A percentile compares a stretch with the other conserved stretches of the same genome.
Conservation (phyloP, 2,888 invertebrate species). For the Monoplex corrugatus region DNA sequence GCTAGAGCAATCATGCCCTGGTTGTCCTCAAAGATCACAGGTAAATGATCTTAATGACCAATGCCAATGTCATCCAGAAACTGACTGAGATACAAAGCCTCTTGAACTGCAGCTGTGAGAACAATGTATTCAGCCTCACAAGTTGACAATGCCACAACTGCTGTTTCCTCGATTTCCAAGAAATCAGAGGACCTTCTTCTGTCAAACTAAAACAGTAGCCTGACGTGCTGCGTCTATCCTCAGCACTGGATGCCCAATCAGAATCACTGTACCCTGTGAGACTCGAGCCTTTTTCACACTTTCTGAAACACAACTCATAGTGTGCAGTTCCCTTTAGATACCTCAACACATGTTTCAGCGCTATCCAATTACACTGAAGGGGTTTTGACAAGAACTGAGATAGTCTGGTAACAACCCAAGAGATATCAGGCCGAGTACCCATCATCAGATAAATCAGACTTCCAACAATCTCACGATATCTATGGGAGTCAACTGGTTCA, state of each 20-base stretch:
- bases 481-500: neutral
- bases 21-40: no score
- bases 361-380: neutral
- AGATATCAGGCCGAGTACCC: slow-evolving; percentile 48
- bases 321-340: no score
- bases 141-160: slow-evolving; percentile 20
- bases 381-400: slow-evolving; percentile 49
- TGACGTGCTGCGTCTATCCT: slow-evolving; percentile 42
- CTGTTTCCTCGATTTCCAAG: slow-evolving; percentile 55
- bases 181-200: slow-evolving; percentile 49
- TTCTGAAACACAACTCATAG: slow-evolving; percentile 39
- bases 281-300: slow-evolving; percentile 2
- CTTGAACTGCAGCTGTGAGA: no score
- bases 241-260: slow-evolving; percentile 41
- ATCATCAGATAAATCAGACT: slow-evolving; percentile 50
- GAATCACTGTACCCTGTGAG: slow-evolving; percentile 45
- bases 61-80: no score
- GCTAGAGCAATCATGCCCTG: no score
- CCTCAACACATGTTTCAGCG: slow-evolving; percentile 46
- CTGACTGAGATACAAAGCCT: no score
- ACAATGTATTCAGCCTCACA: slow-evolving; percentile 60
- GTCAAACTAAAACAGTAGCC: slow-evolving; percentile 47
- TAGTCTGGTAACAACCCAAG: no score
- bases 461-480: slow-evolving; percentile 20
- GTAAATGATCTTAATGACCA: no score